These are phyloP conservation scores for Zonitis immaculata DNA, from an alignment of 2,888 invertebrate species.

Conservation along the genomic window DNA sequence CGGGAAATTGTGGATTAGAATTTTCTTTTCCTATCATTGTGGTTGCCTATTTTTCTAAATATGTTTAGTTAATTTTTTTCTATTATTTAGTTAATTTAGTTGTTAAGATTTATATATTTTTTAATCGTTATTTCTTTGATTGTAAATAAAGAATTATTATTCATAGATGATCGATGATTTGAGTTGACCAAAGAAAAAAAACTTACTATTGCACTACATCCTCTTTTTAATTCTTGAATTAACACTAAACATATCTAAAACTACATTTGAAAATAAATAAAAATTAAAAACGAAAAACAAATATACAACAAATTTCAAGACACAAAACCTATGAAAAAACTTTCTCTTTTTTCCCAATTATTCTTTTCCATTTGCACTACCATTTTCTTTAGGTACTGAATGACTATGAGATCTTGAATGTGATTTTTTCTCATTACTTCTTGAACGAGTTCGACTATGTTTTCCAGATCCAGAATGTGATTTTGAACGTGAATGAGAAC, in stretches of 20 bases:
- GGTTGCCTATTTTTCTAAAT: slow-evolving; percentile 17
- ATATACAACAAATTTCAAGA: slow-evolving; percentile 9
- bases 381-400: slow-evolving; percentile 46
- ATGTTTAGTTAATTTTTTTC: slow-evolving; percentile 14
- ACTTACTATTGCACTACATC: background rate
- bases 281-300: background rate
- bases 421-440: slow-evolving; percentile 39
- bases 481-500: slow-evolving; percentile 45
- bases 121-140: slow-evolving; percentile 21
- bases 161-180: background rate
- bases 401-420: slow-evolving; percentile 44
- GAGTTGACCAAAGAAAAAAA: background rate
- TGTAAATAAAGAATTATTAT: slow-evolving; percentile 23
- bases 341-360: slow-evolving; percentile 12
- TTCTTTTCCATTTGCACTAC: slow-evolving; percentile 37
- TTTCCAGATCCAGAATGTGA: slow-evolving; percentile 38
- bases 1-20: slow-evolving; percentile 1
- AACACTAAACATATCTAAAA: slow-evolving; percentile 9
- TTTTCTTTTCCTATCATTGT: slow-evolving; percentile 8
- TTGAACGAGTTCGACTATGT: slow-evolving; percentile 41
- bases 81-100: slow-evolving; percentile 8
- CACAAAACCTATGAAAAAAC: slow-evolving; percentile 15
- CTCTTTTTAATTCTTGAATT: background rate
- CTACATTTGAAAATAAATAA: slow-evolving; percentile 8
- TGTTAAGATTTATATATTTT: slow-evolving; percentile 19